These are phyloP conservation scores for Sceliomorpha sp. DNA, from an alignment of 2,888 invertebrate genomes.

Conservation along the genomic window DNA sequence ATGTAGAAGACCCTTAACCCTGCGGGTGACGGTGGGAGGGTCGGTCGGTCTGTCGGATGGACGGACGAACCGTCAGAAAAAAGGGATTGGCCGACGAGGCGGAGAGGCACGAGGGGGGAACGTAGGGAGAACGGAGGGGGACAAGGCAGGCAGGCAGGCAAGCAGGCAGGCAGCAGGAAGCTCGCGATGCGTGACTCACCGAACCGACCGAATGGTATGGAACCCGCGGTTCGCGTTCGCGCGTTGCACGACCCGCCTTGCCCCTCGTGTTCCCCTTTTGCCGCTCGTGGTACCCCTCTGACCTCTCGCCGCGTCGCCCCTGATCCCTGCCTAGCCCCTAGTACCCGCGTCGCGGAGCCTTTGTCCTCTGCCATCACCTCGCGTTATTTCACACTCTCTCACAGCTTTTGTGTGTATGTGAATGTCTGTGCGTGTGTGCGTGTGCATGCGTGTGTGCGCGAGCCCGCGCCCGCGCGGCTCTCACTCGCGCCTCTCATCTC, in stretches of 20 bases:
- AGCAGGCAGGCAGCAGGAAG: constrained; percentile 76
- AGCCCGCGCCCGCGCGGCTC: constrained; percentile 22
- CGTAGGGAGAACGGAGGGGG: constrained; percentile 41
- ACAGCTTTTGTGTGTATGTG: constrained; percentile 46
- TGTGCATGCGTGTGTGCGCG: constrained; percentile 10
- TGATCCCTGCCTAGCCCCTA: constrained; percentile 64
- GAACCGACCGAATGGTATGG: constrained; percentile 71
- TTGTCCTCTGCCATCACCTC: constrained; percentile 77
- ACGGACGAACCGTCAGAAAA: constrained; percentile 66
- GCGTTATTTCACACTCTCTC: constrained; percentile 78
- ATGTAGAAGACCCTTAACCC: constrained; percentile 78
- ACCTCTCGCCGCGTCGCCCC: constrained; percentile 51
- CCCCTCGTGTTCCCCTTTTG: constrained; percentile 56
- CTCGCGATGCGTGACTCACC: constrained; percentile 80
- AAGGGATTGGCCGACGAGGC: constrained; percentile 69
- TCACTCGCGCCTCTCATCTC: constrained; percentile 63
- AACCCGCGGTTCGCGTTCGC: constrained; percentile 77
- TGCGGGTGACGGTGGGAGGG: constrained; percentile 77
- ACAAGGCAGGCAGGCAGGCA: constrained; percentile 46
- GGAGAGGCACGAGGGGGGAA: constrained; percentile 49
- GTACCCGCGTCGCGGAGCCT: constrained; percentile 73
- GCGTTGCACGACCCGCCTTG: constrained; percentile 59
- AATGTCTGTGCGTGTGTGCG: constrained; percentile 24
- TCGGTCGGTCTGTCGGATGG: constrained; percentile 66
- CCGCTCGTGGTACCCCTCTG: constrained; percentile 31